phyloP scores from a whole-genome alignment of 2,888 invertebrate species.

The Gnatocerus cornutus region DNA sequence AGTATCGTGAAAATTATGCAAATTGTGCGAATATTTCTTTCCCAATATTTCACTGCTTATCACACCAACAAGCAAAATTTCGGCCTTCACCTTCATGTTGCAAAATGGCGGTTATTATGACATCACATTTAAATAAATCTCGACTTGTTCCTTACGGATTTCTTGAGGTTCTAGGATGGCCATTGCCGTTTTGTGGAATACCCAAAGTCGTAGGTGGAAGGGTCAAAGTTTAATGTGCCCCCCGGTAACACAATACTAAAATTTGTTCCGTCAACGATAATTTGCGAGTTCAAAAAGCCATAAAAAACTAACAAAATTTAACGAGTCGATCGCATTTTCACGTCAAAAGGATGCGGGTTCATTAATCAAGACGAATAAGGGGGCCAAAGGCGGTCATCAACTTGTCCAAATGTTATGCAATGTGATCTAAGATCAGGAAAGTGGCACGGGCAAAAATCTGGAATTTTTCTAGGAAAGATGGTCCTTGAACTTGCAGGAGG shows the following conservation, averaged over 20 bases:
- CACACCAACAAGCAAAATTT: neutral
- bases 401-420: conserved; percentile 19
- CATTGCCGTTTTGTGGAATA: conserved; percentile 7
- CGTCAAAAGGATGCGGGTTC: conserved; percentile 11
- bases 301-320: conserved; percentile 6
- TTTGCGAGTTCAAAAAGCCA: neutral
- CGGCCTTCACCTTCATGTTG: conserved; percentile 18
- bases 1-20: too few species aligned
- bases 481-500: conserved; percentile 13
- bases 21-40: too few species aligned
- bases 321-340: conserved; percentile 8
- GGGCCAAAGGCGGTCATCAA: conserved; percentile 27
- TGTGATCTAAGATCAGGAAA: neutral
- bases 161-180: neutral
- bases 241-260: neutral
- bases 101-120: conserved; percentile 8
- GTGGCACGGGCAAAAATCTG: neutral
- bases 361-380: conserved; percentile 17
- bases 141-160: neutral
- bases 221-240: conserved; percentile 17
- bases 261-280: neutral
- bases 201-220: conserved; percentile 4
- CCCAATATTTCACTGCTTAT: conserved; percentile 10
- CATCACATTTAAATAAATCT: conserved; percentile 25
- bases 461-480: neutral